Evolutionary conservation across 2,888 invertebrate species (phyloP).

Genomic region (Temnothorax rugatulus): DNA sequence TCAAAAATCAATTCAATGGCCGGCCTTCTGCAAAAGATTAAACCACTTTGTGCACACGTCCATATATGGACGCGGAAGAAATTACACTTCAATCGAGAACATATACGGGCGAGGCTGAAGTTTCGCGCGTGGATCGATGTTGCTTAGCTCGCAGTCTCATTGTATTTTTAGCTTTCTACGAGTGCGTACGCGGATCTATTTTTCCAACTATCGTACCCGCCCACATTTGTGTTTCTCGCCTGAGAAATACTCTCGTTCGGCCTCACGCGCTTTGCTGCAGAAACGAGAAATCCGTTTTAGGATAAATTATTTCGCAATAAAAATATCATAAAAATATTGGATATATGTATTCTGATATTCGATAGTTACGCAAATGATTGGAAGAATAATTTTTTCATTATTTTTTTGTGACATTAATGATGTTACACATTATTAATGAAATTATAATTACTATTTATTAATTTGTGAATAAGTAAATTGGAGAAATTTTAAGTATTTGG

Average conservation of each 20-base stretch:
- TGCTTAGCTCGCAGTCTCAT: constrained; percentile 35
- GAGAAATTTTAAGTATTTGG: not conserved
- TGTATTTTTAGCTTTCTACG: constrained; percentile 60
- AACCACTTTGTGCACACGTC: constrained; percentile 40
- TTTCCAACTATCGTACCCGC: constrained; percentile 44
- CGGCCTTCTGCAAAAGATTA: constrained; percentile 49
- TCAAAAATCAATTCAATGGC: constrained; percentile 40
- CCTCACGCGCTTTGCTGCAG: not conserved
- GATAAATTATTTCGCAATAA: not conserved
- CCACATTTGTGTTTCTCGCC: constrained; percentile 23
- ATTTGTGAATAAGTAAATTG: not conserved
- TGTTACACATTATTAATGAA: not conserved
- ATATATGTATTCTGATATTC: not conserved
- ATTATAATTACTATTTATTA: not conserved
- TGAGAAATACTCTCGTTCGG: constrained; percentile 15
- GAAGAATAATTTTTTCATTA: not conserved
- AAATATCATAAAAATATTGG: not conserved
- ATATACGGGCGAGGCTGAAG: constrained; percentile 44
- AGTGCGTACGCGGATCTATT: constrained; percentile 58
- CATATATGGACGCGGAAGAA: constrained; percentile 55
- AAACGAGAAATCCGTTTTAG: constrained; percentile 4
- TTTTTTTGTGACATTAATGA: not conserved
- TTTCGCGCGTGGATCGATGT: constrained; percentile 41
- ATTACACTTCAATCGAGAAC: constrained; percentile 55
- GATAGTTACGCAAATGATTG: not conserved